Base-by-base conservation (phyloP, 2,797 vertebrate genomes). In the Notolepis coatsorum region DNA sequence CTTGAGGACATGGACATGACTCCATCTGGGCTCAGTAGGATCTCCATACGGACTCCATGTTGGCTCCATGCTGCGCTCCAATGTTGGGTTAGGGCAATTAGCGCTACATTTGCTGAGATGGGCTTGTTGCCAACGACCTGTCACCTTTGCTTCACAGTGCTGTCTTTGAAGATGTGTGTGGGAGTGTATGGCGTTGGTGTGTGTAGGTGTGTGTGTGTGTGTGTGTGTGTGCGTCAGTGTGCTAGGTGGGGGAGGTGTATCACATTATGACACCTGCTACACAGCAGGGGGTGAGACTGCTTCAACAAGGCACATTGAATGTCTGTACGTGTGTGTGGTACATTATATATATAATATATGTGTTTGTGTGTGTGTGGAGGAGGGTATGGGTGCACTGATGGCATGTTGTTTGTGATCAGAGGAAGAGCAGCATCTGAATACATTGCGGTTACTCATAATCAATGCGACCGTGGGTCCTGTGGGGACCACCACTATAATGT, bases 11-110 rank as follows among this genome's bases (percentile, higher is more conserved):
- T 55, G 51, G 46, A 58, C 61, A 78, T 54, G 63, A 77, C 78
- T 83, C 62, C 79, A 83, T 83, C 66, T 66, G 55, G 61, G 67
- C 17, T 12, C 15, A 1, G 25, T 21, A 33, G 15, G 9, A 65
- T 66, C 21, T 76, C 75, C 78, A 79, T 84, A 84, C 84, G 85
- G 81, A 71, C 80, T 65, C 73, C 70, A 63, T 84, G 80, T 81
- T 79, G 80, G 77, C 75, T 73, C 64, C 70, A 70, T 61, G 56
- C 79, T 80, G 73, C 61, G 79, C 64, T 33, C 61, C 65, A 79
- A 80, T 79, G 85, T 82, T 77, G 76, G 75, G 67, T 63, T 75
- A 84, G 59, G 73, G 75, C 88, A 91, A 92, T 92, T 92, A 92
- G 88, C 75, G 8, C 66, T 77, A 77, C 81, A 82, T 85, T 89